phyloP scores from a whole-genome alignment of 2,888 invertebrate species.

The Brenthis daphne region DNA sequence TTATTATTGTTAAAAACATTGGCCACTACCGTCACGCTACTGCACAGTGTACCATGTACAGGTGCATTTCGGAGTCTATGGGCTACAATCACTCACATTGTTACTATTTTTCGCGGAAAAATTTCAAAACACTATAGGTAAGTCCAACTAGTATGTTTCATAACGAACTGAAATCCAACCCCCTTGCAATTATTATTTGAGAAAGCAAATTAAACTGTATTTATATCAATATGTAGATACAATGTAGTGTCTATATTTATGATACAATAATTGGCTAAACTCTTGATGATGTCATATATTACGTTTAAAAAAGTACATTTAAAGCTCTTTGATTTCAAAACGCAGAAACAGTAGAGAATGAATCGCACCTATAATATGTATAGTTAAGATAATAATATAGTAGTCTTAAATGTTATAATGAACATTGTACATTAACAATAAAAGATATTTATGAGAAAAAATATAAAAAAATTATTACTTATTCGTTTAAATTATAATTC shows the following conservation, averaged over 20 bases:
- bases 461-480: too few relatives aligned
- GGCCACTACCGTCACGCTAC: not conserved
- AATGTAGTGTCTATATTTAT: too few relatives aligned
- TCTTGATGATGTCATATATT: not conserved
- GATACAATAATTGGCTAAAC: too few relatives aligned
- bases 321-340: conserved; percentile 16
- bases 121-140: conserved; percentile 2
- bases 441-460: too few relatives aligned
- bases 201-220: not conserved
- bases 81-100: conserved; percentile 13
- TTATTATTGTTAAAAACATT: not conserved
- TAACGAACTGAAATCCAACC: not conserved
- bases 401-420: too few relatives aligned
- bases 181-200: not conserved
- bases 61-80: conserved; percentile 5
- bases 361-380: not conserved
- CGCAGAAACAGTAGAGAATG: not conserved
- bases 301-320: conserved; percentile 18
- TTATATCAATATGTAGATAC: too few relatives aligned
- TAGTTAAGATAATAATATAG: too few relatives aligned
- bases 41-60: not conserved
- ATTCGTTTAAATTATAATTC: too few relatives aligned
- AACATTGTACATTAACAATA: too few relatives aligned
- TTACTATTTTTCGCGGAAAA: not conserved
- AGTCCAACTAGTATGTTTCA: not conserved